Evolutionary conservation across 2,113 vertebrate species (phyloP).

Genomic region (Proterorhinus semilunaris): DNA sequence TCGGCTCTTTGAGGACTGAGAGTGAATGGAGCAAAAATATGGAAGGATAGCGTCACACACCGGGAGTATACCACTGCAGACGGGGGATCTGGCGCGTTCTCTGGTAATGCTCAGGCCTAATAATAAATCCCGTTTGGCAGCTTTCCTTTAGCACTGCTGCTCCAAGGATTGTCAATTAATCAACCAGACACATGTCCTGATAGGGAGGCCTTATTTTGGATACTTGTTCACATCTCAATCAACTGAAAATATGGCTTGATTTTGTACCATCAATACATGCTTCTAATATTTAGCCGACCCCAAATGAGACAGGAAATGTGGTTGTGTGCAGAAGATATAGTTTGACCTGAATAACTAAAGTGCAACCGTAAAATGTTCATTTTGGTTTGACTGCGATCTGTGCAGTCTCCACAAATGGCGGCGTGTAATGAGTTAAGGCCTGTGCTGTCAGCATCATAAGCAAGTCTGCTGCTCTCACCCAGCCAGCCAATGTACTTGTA

Average conservation of each 20-base stretch:
- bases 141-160: conserved; percentile 1
- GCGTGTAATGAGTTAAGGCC: neutral
- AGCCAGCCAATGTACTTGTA: conserved; percentile 4
- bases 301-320: too few species aligned
- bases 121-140: conserved; percentile 10
- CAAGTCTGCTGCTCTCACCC: conserved; percentile 20
- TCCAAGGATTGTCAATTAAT: conserved; percentile 5
- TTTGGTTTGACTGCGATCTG: neutral
- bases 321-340: too few species aligned
- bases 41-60: conserved; percentile 35
- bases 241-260: neutral
- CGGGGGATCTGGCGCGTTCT: conserved; percentile 1
- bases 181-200: conserved; percentile 1
- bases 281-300: neutral
- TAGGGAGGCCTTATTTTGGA: conserved; percentile 3
- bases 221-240: neutral
- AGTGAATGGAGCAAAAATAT: conserved; percentile 48
- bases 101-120: neutral
- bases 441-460: conserved; percentile 7
- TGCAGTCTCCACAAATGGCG: neutral
- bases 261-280: neutral
- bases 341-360: too few species aligned
- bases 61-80: conserved; percentile 18
- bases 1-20: conserved; percentile 48
- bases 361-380: too few species aligned